Conservation (phyloP, 1,140 invertebrate species). For the roundworm (Caenorhabditis elegans) region WBcel235 BX284602.5:7107501-7108000, state of each 20-base stretch:
- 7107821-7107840: conserved; percentile 83
- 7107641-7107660: conserved; percentile 90
- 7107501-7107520: conserved; percentile 83
- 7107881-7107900: conserved; percentile 87
- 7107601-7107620: conserved; percentile 95
- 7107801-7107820: conserved; percentile 81
- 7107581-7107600: conserved; percentile 86
- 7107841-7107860: conserved; percentile 79
- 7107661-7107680: conserved; percentile 89
- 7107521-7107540: conserved; percentile 84
- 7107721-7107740: conserved; percentile 78
- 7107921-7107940: no score
- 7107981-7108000: no score
- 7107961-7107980: no score
- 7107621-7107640: conserved; percentile 89
- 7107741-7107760: conserved; percentile 81
- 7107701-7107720: conserved; percentile 45
- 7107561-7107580: conserved; percentile 86
- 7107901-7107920: conserved; percentile 74
- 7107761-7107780: conserved; percentile 79
- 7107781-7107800: conserved; percentile 76
- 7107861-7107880: conserved; percentile 88
- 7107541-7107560: conserved; percentile 85
- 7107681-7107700: conserved; percentile 64
- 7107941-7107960: no score